These are phyloP conservation scores for Glyptemys insculpta DNA, from an alignment of 2,797 vertebrate species.

Conservation along the genomic window DNA sequence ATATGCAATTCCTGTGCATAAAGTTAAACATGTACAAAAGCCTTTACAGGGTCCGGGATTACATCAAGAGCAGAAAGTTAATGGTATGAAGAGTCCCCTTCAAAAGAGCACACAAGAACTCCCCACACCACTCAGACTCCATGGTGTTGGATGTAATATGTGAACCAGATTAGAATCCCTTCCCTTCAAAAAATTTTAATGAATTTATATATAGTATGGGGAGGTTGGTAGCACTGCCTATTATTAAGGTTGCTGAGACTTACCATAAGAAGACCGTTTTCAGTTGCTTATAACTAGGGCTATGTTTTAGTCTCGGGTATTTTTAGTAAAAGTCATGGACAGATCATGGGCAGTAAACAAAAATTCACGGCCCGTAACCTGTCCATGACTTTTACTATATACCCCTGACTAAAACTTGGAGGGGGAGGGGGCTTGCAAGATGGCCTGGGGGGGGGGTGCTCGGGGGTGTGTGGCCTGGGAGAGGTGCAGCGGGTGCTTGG, in stretches of 20 bases:
- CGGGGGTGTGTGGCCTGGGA: fast-evolving
- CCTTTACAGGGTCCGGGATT: background rate
- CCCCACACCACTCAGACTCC: background rate
- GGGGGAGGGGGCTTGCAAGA: too few relatives aligned
- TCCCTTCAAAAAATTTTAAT: conserved; percentile 34
- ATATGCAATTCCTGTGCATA: background rate
- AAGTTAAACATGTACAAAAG: background rate
- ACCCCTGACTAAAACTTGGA: too few relatives aligned
- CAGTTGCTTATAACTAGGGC: background rate
- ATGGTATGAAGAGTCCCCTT: background rate
- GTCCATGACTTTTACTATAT: too few relatives aligned
- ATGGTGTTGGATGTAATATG: background rate
- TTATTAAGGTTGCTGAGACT: conserved; percentile 24
- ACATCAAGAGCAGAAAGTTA: background rate
- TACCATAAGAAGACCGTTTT: conserved; percentile 13
- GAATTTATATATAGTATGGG: conserved; percentile 37
- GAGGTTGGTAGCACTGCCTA: background rate
- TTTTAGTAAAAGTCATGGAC: too few relatives aligned
- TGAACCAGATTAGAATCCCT: conserved; percentile 24
- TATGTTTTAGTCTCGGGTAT: too few relatives aligned
- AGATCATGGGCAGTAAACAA: too few relatives aligned
- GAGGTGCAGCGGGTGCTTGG: too few relatives aligned
- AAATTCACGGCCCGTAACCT: too few relatives aligned
- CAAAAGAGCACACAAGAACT: background rate
- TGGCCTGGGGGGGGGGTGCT: too few relatives aligned